Evolutionary conservation across 2,797 vertebrate genomes (phyloP).

Genomic region (Xenopus petersii): DNA sequence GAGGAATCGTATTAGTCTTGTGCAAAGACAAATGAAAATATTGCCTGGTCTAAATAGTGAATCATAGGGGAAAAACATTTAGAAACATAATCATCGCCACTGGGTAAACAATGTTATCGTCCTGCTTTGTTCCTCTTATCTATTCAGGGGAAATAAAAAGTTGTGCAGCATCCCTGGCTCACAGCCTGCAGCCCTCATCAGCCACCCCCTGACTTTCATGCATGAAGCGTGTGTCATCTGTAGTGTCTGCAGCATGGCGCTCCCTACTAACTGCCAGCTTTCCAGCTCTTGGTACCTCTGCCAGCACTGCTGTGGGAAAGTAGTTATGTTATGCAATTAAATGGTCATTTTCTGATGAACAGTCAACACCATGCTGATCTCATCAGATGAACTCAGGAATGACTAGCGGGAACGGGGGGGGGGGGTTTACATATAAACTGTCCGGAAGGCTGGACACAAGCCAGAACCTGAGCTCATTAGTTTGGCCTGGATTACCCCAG

Average conservation of each 20-base stretch:
- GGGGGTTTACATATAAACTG: background rate
- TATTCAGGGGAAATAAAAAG: slow-evolving; percentile 6
- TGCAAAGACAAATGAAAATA: too few species aligned
- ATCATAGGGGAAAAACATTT: slow-evolving; percentile 8
- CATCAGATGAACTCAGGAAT: slow-evolving; percentile 11
- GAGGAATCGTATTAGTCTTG: background rate
- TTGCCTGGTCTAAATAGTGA: too few species aligned
- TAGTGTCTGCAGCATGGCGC: slow-evolving; percentile 20
- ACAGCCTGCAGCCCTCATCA: background rate
- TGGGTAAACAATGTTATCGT: slow-evolving; percentile 31
- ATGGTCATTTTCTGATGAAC: slow-evolving; percentile 24
- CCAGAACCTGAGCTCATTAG: slow-evolving; percentile 33
- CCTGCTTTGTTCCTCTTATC: slow-evolving; percentile 28
- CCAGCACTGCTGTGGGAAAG: slow-evolving; percentile 11
- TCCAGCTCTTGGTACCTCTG: slow-evolving; percentile 5
- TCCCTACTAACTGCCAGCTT: slow-evolving; percentile 12
- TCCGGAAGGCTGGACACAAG: slow-evolving; percentile 12
- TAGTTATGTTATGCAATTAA: slow-evolving; percentile 29
- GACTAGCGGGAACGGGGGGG: background rate
- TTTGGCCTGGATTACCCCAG: background rate
- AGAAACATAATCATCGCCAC: slow-evolving; percentile 19
- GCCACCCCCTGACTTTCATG: slow-evolving; percentile 8
- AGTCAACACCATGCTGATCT: slow-evolving; percentile 34
- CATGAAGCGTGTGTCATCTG: slow-evolving; percentile 11
- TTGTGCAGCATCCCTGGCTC: slow-evolving; percentile 22